Evolutionary conservation across 2,113 vertebrate species (phyloP).

Genomic region (Pelmatolapia mariae): DNA sequence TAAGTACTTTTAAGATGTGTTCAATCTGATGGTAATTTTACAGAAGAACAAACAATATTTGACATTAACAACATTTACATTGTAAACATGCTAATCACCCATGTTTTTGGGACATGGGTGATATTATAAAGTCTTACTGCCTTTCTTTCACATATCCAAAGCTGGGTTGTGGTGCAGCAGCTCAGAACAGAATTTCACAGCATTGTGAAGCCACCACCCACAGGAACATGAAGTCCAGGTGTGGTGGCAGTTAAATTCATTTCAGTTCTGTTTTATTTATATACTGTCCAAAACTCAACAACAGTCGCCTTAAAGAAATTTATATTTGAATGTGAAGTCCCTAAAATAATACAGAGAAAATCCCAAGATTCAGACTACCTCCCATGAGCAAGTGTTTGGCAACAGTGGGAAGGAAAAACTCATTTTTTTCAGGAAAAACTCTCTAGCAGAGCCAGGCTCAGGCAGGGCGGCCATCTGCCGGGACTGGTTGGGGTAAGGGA

Average conservation of each 20-base stretch:
- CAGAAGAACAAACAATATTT: not conserved
- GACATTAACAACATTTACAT: not conserved
- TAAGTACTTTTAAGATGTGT: not conserved
- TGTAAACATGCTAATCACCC: not conserved
- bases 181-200: not conserved
- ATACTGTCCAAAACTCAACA: not conserved
- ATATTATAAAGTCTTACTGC: not conserved
- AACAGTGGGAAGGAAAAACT: not conserved
- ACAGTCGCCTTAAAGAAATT: not conserved
- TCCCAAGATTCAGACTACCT: not conserved
- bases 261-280: not conserved
- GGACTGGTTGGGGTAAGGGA: not conserved
- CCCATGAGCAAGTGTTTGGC: not conserved
- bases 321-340: not conserved
- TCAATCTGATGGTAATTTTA: not conserved
- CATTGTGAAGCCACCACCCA: not conserved
- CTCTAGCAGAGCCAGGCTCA: not conserved
- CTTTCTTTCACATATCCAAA: not conserved
- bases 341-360: not conserved
- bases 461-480: not conserved
- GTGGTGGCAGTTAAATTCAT: not conserved
- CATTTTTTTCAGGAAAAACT: not conserved
- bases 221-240: not conserved
- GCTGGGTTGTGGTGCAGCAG: not conserved
- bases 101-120: not conserved